A percentile compares a stretch with the other conserved stretches of the same genome.
phyloP scores from a whole-genome alignment of 92 coral and sea anemone genomes.

The Palythoa grandiflora region DNA sequence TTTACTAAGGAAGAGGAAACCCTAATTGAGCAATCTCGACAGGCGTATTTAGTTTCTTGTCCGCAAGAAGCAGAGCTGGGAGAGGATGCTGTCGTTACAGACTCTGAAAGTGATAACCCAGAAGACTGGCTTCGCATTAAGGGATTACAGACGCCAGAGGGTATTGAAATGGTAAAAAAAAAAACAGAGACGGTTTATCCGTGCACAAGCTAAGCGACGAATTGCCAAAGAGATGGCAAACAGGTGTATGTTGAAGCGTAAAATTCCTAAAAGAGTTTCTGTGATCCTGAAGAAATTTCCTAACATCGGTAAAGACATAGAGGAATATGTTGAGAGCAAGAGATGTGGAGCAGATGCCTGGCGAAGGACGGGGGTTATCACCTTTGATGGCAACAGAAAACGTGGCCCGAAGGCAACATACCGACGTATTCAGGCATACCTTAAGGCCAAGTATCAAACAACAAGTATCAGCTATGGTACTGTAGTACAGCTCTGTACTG shows the following conservation, averaged over 20 bases:
- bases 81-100: not conserved
- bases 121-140: not conserved
- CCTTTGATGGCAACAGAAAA: not conserved
- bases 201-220: not conserved
- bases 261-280: not conserved
- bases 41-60: not conserved
- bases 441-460: conserved; percentile 53
- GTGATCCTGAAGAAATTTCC: not conserved
- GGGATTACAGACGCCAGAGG: not conserved
- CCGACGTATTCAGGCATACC: conserved; percentile 55
- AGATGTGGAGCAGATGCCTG: not conserved
- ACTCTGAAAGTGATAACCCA: not conserved
- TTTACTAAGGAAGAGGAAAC: not conserved
- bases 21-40: not conserved
- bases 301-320: not conserved
- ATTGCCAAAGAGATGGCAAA: not conserved
- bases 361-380: not conserved
- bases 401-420: conserved; percentile 25
- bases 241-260: not conserved
- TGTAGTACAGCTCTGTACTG: conserved; percentile 63
- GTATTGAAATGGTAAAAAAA: not conserved
- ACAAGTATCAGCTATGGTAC: conserved; percentile 60
- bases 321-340: not conserved
- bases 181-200: not conserved
- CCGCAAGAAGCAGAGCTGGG: not conserved